A percentile compares a stretch with the other conserved stretches of the same genome.
Evolutionary conservation across 2,113 vertebrate species (phyloP).

Genomic region (Bothrops jararaca): DNA sequence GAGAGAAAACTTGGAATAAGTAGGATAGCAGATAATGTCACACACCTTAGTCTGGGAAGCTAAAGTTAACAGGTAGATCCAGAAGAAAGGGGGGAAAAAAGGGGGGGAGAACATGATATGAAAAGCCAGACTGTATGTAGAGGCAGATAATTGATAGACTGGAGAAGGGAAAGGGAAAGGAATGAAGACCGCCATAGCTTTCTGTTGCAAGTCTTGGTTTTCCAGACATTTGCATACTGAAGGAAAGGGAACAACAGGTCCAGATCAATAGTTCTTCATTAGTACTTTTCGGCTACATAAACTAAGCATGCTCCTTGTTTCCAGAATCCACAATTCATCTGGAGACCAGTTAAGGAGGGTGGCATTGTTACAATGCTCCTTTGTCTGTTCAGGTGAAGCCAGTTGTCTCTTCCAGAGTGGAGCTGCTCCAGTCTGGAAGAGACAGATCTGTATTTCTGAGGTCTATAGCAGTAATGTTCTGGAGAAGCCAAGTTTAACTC

Average conservation of each 20-base stretch:
- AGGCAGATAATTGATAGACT: not conserved
- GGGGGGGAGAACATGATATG: not conserved
- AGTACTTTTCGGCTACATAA: not conserved
- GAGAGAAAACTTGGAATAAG: not conserved
- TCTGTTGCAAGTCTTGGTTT: not conserved
- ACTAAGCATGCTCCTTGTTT: not conserved
- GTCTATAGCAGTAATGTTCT: not conserved
- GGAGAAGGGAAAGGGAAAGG: not conserved
- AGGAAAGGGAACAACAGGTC: not conserved
- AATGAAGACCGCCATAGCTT: not conserved
- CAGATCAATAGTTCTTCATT: not conserved
- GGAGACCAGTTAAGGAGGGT: not conserved
- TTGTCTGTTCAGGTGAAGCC: not conserved
- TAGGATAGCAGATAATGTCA: not conserved
- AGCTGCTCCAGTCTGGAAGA: not conserved
- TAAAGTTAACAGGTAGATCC: not conserved
- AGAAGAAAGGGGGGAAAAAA: not conserved
- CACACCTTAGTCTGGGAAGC: not conserved
- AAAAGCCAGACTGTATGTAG: not conserved
- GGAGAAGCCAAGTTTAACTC: not conserved
- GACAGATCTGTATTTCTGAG: not conserved
- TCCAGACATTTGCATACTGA: not conserved
- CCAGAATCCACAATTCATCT: not conserved
- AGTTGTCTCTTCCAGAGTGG: not conserved
- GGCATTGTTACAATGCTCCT: not conserved